Conservation (phyloP, 2,888 invertebrate species). For the Leucozona laternaria region DNA sequence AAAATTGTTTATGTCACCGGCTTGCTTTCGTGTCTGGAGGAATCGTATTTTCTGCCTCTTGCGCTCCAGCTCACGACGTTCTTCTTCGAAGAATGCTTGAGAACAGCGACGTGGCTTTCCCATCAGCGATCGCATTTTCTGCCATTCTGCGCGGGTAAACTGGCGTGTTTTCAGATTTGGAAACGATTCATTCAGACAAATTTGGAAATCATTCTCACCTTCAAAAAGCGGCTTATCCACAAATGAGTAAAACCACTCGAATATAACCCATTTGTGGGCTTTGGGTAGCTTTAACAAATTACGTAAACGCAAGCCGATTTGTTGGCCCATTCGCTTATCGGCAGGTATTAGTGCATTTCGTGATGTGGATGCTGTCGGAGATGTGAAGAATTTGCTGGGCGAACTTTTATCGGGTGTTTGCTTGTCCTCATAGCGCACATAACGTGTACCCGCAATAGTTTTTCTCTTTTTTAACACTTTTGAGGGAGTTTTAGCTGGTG, state of each 20-base stretch:
- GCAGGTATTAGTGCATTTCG: constrained; percentile 84
- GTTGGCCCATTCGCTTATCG: constrained; percentile 94
- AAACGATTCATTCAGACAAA: constrained; percentile 96
- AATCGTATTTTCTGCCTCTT: constrained; percentile 96
- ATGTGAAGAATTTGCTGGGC: constrained; percentile 55
- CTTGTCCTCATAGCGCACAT: constrained; percentile 82
- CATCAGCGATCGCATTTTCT: constrained; percentile 96
- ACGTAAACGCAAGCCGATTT: constrained; percentile 93
- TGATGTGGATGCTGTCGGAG: constrained; percentile 36
- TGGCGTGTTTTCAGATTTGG: constrained; percentile 94
- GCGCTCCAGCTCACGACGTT: constrained; percentile 94
- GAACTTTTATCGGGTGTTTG: constrained; percentile 56
- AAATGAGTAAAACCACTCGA: constrained; percentile 99
- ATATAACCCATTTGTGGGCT: constrained; percentile 99
- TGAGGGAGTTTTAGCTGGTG: constrained; percentile 85
- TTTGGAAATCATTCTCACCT: constrained; percentile 98
- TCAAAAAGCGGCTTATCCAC: constrained; percentile 97
- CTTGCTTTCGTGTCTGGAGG: constrained; percentile 93
- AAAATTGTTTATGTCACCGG: constrained; percentile 88
- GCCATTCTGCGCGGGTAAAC: constrained; percentile 96
- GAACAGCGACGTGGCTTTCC: constrained; percentile 98
- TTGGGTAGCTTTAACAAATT: constrained; percentile 98
- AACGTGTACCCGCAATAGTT: constrained; percentile 81
- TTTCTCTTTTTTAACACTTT: constrained; percentile 84
- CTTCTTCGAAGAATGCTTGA: constrained; percentile 97